phyloP scores from a whole-genome alignment of 2,888 invertebrate genomes.

The Crematogaster levior region DNA sequence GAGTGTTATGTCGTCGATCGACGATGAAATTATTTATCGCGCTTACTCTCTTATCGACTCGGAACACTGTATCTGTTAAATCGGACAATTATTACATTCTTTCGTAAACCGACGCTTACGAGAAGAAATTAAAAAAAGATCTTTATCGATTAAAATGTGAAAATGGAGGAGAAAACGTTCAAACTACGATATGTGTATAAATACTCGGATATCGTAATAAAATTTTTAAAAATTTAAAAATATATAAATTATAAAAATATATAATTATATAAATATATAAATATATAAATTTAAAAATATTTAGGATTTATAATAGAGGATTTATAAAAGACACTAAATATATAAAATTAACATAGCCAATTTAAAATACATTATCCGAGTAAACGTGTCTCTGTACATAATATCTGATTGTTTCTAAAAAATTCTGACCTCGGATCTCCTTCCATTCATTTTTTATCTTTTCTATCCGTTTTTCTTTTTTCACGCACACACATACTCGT shows the following conservation, averaged over 20 bases:
- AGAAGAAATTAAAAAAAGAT: not conserved
- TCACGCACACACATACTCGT: not conserved
- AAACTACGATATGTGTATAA: not conserved
- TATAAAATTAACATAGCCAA: not conserved
- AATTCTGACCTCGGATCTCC: not conserved
- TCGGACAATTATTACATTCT: not conserved
- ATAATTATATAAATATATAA: too few relatives aligned
- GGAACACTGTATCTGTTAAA: not conserved
- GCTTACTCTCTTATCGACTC: conserved; percentile 14
- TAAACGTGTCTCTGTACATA: not conserved
- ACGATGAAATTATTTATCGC: conserved; percentile 42
- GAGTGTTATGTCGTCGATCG: conserved; percentile 9
- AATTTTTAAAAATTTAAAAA: not conserved
- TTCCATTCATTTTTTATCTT: not conserved
- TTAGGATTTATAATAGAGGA: too few relatives aligned
- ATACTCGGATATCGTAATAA: not conserved
- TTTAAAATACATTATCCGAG: not conserved
- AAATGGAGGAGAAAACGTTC: not conserved
- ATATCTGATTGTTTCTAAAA: not conserved
- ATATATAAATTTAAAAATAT: too few relatives aligned
- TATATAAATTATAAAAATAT: too few relatives aligned
- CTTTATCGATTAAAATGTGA: not conserved
- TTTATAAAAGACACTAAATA: not conserved
- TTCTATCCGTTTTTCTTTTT: not conserved
- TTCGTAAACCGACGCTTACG: not conserved